These are phyloP conservation scores for Andrena chrysosceles DNA, from an alignment of 2,888 invertebrate genomes.

Conservation along the genomic window DNA sequence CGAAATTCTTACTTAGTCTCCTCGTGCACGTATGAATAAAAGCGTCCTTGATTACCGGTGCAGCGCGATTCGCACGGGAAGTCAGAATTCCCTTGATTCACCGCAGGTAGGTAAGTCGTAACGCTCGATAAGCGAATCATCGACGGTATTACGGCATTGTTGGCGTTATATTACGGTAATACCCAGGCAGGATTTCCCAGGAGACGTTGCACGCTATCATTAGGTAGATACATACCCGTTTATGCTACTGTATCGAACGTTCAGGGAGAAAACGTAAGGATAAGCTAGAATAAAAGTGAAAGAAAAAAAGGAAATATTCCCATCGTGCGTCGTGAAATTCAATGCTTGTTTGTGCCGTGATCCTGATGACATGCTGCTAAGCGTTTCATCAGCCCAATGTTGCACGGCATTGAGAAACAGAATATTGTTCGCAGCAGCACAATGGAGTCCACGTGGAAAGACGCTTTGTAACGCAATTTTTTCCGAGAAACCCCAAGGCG, in stretches of 20 bases:
- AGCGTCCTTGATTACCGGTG: constrained; percentile 17
- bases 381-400: constrained; percentile 40
- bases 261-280: not conserved
- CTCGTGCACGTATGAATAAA: not conserved
- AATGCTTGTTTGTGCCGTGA: not conserved
- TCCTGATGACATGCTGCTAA: not conserved
- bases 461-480: not conserved
- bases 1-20: constrained; percentile 14
- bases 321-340: not conserved
- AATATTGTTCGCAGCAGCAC: not conserved
- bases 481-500: not conserved
- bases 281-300: not conserved
- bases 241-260: not conserved
- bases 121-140: constrained; percentile 12
- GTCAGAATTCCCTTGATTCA: constrained; percentile 2
- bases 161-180: not conserved
- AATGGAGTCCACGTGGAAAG: not conserved
- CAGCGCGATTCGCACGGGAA: not conserved
- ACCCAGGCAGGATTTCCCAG: constrained; percentile 6
- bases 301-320: not conserved
- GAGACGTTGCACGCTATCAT: not conserved
- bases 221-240: not conserved
- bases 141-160: constrained; percentile 5
- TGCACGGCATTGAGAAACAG: constrained; percentile 8
- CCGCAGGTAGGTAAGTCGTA: not conserved